These are phyloP conservation scores for Macaca fascicularis DNA, from an alignment of 2,113 vertebrate genomes.

Conservation along the genomic window DNA sequence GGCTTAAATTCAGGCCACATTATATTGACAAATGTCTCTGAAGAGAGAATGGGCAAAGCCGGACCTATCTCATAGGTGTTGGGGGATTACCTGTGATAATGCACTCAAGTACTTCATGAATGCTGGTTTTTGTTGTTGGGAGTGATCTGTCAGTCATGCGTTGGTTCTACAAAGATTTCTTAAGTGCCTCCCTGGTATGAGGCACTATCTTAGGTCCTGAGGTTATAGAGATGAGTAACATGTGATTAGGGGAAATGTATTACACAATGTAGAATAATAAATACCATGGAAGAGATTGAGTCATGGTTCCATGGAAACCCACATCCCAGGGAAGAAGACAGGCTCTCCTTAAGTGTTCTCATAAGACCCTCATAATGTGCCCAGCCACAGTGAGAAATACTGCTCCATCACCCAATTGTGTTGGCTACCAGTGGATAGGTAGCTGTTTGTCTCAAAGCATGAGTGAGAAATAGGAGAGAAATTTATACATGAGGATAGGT, in stretches of 20 bases:
- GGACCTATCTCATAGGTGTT: rapidly evolving
- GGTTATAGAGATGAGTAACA: neutral
- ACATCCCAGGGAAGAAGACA: neutral
- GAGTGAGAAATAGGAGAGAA: neutral
- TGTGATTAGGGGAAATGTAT: neutral
- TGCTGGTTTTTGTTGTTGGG: neutral
- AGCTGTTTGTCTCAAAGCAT: neutral
- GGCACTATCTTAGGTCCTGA: neutral
- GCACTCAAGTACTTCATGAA: neutral
- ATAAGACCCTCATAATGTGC: neutral
- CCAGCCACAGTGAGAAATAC: neutral
- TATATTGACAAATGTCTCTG: neutral
- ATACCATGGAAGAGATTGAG: neutral
- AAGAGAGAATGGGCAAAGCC: neutral
- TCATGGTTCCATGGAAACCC: neutral
- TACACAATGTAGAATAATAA: neutral
- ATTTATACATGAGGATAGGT: neutral
- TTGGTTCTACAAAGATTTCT: neutral
- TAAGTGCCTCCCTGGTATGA: neutral
- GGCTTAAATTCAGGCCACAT: neutral
- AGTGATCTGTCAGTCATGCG: neutral
- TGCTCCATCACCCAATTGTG: neutral
- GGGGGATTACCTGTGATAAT: neutral
- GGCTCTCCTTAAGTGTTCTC: neutral
- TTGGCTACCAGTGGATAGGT: neutral